These are phyloP conservation scores for Rhagium mordax DNA, from an alignment of 2,888 invertebrate species.

Conservation along the genomic window DNA sequence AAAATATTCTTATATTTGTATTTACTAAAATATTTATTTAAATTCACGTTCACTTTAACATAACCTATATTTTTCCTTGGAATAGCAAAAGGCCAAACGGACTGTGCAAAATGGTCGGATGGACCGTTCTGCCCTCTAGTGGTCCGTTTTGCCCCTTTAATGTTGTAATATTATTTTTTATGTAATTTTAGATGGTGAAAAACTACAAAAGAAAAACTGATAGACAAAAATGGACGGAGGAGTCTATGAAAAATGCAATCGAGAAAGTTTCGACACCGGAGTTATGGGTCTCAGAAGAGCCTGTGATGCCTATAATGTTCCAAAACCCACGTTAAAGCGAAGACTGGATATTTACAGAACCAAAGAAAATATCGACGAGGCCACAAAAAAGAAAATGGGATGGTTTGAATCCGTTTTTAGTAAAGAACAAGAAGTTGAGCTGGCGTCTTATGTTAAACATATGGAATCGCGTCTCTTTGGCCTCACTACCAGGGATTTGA, in stretches of 20 bases:
- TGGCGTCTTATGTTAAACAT: constrained; percentile 31
- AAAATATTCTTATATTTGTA: too few relatives aligned
- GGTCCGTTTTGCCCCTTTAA: too few relatives aligned
- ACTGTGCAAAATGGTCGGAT: too few relatives aligned
- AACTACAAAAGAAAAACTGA: too few relatives aligned
- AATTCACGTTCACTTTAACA: too few relatives aligned
- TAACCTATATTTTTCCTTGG: too few relatives aligned
- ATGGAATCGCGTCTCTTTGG: constrained; percentile 39
- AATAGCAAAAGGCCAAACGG: too few relatives aligned
- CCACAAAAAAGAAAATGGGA: background rate
- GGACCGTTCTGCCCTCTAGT: too few relatives aligned
- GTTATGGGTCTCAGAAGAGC: constrained; percentile 17
- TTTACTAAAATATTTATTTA: too few relatives aligned
- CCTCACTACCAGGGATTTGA: constrained; percentile 34
- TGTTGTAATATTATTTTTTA: too few relatives aligned
- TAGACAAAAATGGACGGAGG: background rate
- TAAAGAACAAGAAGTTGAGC: constrained; percentile 30
- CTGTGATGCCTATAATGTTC: constrained; percentile 9
- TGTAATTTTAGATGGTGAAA: too few relatives aligned
- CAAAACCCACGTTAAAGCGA: constrained; percentile 11
- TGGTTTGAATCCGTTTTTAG: background rate
- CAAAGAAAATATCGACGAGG: background rate
- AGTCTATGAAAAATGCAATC: constrained; percentile 1
- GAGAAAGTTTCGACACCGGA: background rate
- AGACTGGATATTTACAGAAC: background rate